Conservation (phyloP, 92 coral and sea anemone genomes). For the Scolanthus callimorphus region DNA sequence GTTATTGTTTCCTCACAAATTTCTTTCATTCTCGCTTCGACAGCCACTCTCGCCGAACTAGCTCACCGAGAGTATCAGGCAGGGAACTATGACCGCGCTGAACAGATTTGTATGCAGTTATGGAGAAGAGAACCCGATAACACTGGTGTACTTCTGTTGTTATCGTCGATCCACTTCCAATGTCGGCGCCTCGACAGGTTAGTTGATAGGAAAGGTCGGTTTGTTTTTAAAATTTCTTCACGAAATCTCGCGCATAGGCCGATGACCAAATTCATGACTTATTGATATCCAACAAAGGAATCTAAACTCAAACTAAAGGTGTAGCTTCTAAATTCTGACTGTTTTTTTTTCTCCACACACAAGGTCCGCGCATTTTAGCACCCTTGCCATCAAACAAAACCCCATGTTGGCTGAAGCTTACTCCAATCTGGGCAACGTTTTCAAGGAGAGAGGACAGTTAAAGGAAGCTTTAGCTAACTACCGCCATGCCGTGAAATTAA, state of each 20-base stretch:
- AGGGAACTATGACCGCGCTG: slow-evolving; percentile 98
- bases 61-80: slow-evolving; percentile 99
- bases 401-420: slow-evolving; percentile 98
- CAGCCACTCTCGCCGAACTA: slow-evolving; percentile 98
- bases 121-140: slow-evolving; percentile 99
- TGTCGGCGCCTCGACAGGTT: slow-evolving; percentile 99
- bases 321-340: background rate
- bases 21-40: slow-evolving; percentile 23
- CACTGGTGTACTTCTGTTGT: slow-evolving; percentile 93
- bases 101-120: slow-evolving; percentile 98
- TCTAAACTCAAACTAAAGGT: background rate
- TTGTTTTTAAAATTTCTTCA: slow-evolving; percentile 24
- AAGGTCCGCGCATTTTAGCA: slow-evolving; percentile 98
- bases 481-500: slow-evolving; percentile 98
- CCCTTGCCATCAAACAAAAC: slow-evolving; percentile 95
- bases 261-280: slow-evolving; percentile 11
- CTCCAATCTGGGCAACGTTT: slow-evolving; percentile 98
- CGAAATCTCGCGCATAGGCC: slow-evolving; percentile 5
- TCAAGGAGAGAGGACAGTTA: slow-evolving; percentile 98
- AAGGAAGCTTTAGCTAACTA: slow-evolving; percentile 96
- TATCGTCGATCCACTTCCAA: slow-evolving; percentile 97
- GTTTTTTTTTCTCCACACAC: slow-evolving; percentile 5
- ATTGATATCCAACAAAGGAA: slow-evolving; percentile 1
- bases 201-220: slow-evolving; percentile 11
- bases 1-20: background rate